Conservation (phyloP, 2,113 vertebrate genomes). For the Vidua macroura region DNA sequence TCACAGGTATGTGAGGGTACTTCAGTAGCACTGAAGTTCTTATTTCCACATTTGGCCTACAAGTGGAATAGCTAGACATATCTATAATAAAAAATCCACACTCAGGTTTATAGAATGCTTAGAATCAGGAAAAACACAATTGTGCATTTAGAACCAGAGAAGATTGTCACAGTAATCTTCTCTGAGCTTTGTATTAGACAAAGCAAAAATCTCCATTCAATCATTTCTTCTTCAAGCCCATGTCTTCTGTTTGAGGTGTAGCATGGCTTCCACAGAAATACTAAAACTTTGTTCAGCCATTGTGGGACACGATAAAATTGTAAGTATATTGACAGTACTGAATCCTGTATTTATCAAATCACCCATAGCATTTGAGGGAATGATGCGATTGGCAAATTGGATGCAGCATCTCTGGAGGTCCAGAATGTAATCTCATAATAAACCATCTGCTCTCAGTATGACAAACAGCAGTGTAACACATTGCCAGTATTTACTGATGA, state of each 20-base stretch:
- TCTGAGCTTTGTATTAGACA: neutral
- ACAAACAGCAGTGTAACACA: neutral
- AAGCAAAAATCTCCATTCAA: neutral
- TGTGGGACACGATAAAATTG: neutral
- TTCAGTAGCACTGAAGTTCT: neutral
- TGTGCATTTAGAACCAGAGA: neutral
- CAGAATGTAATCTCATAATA: neutral
- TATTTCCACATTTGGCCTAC: neutral
- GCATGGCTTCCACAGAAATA: neutral
- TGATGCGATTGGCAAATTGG: neutral
- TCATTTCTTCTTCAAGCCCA: neutral
- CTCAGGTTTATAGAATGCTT: neutral
- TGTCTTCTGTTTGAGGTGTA: neutral
- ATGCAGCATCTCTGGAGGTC: neutral
- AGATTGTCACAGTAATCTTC: neutral
- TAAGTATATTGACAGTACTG: neutral
- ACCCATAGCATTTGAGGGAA: neutral
- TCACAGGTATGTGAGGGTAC: neutral
- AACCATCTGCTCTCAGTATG: slow-evolving; percentile 34
- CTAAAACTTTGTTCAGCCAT: neutral
- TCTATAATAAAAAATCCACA: neutral
- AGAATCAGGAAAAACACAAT: neutral
- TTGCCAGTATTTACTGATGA: neutral
- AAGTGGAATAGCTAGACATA: neutral
- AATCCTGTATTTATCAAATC: neutral